Percentiles rank a stretch among this genome's conserved stretches.
Conservation (phyloP, 2,888 invertebrate genomes). For the Plagiodera versicolora region DNA sequence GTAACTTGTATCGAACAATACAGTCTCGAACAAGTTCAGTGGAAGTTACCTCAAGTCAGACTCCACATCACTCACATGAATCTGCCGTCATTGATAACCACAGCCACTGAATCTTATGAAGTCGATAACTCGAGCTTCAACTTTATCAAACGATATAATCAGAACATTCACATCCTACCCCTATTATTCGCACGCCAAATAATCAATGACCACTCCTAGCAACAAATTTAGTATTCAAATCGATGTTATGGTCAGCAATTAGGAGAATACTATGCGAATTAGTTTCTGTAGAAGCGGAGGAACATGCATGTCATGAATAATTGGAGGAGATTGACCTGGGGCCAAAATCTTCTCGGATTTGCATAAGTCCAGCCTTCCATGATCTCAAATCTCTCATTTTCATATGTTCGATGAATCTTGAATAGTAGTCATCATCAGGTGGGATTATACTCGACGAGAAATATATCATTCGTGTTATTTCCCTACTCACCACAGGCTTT, state of each 20-base stretch:
- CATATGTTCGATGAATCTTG: no score
- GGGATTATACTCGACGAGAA: no score
- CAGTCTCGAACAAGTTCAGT: no score
- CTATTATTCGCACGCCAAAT: neutral
- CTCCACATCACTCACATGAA: no score
- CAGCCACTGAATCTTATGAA: neutral
- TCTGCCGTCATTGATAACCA: no score
- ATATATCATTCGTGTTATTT: no score
- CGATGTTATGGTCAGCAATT: neutral
- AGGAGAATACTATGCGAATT: neutral
- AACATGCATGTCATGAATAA: neutral
- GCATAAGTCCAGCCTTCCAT: neutral
- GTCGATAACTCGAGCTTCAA: neutral
- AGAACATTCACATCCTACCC: neutral
- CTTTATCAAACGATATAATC: neutral
- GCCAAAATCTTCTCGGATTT: neutral
- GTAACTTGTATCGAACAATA: no score
- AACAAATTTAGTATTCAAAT: conserved; percentile 1
- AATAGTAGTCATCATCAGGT: no score
- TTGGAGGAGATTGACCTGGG: neutral
- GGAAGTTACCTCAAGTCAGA: no score
- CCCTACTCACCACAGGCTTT: no score
- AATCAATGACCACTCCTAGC: neutral
- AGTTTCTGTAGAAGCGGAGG: neutral
- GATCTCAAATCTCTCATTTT: no score